Conservation (phyloP, 35 echinoderm and acorn worm species). For the Chiridota heheva region DNA sequence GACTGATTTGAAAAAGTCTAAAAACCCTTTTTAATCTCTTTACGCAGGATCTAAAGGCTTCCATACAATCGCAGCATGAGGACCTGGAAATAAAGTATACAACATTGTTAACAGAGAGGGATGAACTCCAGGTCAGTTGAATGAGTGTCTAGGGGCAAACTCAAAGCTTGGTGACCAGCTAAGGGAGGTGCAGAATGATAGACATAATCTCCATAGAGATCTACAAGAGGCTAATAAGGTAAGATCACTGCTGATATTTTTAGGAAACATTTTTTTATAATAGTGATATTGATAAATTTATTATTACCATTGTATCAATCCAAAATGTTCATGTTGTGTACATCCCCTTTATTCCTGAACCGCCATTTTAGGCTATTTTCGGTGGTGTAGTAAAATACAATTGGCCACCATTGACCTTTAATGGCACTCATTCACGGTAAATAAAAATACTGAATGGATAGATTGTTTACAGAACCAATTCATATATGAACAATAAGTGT, state of each 20-base stretch:
- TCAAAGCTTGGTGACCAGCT: slow-evolving; percentile 65
- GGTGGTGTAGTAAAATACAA: no score
- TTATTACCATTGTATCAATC: background rate
- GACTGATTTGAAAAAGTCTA: no score
- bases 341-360: background rate
- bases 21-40: no score
- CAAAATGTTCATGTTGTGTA: background rate
- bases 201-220: slow-evolving; percentile 80
- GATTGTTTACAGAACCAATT: no score
- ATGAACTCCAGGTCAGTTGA: slow-evolving; percentile 74
- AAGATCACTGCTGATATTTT: background rate
- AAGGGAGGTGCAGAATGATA: slow-evolving; percentile 72
- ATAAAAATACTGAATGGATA: no score
- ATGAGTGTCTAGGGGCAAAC: slow-evolving; percentile 70
- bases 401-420: no score
- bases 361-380: no score
- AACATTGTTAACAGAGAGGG: slow-evolving; percentile 70
- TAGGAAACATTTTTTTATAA: background rate
- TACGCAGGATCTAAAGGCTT: no score
- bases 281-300: background rate
- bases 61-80: no score
- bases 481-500: no score
- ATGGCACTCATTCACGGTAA: no score
- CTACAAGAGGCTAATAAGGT: slow-evolving; percentile 64
- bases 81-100: no score